phyloP scores from a whole-genome alignment of 2,888 invertebrate genomes.

The Hirtodrosophila trivittata region DNA sequence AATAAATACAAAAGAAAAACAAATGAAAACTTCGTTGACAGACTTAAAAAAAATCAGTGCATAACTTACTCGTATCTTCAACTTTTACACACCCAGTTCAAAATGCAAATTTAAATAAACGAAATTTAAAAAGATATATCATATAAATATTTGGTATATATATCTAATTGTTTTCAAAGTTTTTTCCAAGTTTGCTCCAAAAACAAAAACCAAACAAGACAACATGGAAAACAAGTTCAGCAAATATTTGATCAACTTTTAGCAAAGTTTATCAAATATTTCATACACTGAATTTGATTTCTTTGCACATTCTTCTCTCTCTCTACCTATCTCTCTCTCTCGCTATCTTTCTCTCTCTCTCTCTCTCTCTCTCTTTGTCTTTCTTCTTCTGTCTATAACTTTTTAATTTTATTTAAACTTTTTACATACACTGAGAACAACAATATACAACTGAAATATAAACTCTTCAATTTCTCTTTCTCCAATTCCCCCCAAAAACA shows the following conservation, averaged over 20 bases:
- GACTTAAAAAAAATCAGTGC: conserved; percentile 56
- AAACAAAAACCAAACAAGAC: conserved; percentile 43
- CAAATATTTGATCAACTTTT: conserved; percentile 48
- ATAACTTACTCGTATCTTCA: conserved; percentile 47
- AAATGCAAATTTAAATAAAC: conserved; percentile 77
- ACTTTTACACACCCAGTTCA: conserved; percentile 83
- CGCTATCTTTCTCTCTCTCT: too few relatives aligned
- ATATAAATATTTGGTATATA: conserved; percentile 14
- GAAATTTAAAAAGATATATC: conserved; percentile 23
- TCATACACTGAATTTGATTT: too few relatives aligned
- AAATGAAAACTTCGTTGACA: conserved; percentile 39
- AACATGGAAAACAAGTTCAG: conserved; percentile 31
- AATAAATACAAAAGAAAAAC: conserved; percentile 47
- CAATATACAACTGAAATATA: conserved; percentile 59
- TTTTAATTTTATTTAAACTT: conserved; percentile 49
- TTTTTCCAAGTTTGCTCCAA: conserved; percentile 23
- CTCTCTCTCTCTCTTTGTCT: too few relatives aligned
- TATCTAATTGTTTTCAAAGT: conserved; percentile 13
- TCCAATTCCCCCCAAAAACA: conserved; percentile 68
- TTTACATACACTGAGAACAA: conserved; percentile 45
- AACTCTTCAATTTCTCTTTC: conserved; percentile 78
- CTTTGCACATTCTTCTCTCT: too few relatives aligned
- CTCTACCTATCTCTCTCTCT: too few relatives aligned
- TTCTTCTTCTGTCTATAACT: conserved; percentile 27
- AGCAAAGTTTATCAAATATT: too few relatives aligned